Evolutionary conservation across 2,797 vertebrate species (phyloP).

Genomic region (Aulostomus chinensis): DNA sequence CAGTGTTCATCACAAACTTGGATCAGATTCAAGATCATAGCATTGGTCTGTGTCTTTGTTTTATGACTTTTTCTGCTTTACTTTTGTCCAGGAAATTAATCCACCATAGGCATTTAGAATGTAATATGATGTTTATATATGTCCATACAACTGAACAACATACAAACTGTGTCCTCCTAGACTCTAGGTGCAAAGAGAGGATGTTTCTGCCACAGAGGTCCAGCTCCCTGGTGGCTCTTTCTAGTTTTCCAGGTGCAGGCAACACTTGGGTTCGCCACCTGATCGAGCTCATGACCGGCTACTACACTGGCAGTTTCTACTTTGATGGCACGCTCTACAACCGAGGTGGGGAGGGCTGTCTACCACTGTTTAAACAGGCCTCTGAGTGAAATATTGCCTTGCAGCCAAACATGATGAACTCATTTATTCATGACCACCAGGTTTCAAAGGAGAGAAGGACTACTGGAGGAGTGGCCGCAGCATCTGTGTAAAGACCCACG

Average conservation of each 20-base stretch:
- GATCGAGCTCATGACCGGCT: constrained; percentile 92
- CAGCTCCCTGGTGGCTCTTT: constrained; percentile 89
- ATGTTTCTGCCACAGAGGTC: constrained; percentile 91
- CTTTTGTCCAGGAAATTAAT: too few species aligned
- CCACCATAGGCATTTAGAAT: too few species aligned
- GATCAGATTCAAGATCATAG: neutral
- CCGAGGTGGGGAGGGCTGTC: constrained; percentile 81
- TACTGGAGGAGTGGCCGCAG: constrained; percentile 96
- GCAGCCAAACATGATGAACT: constrained; percentile 14
- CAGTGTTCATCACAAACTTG: constrained; percentile 12
- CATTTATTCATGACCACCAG: constrained; percentile 66
- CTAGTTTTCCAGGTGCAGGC: constrained; percentile 96
- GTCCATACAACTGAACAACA: too few species aligned
- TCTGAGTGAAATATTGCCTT: neutral
- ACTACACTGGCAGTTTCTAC: constrained; percentile 97
- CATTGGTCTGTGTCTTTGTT: neutral
- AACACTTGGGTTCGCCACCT: constrained; percentile 97
- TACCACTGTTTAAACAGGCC: neutral
- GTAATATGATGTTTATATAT: too few species aligned
- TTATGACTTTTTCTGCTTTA: neutral
- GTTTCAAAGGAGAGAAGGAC: constrained; percentile 98
- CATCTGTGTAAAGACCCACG: constrained; percentile 96
- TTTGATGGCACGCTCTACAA: constrained; percentile 95
- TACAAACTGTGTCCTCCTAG: constrained; percentile 68
- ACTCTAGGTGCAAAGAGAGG: constrained; percentile 93